Conservation (phyloP, 2,888 invertebrate genomes). For the Acleris laterana region DNA sequence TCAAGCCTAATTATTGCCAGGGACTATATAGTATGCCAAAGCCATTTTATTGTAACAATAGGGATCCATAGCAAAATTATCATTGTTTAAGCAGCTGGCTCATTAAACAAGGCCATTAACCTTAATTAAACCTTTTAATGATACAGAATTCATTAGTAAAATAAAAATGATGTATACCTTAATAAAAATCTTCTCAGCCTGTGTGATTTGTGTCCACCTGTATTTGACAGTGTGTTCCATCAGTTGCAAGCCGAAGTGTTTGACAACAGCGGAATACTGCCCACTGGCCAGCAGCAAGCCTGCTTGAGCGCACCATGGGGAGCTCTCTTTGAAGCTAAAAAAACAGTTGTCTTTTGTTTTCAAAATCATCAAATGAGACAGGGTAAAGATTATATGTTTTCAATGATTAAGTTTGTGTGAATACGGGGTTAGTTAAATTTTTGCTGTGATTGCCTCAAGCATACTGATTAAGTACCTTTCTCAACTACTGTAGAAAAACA, state of each 20-base stretch:
- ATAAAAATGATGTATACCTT: conserved; percentile 82
- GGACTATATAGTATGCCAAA: no score
- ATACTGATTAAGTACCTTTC: no score
- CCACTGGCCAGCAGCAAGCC: conserved; percentile 92
- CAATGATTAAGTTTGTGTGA: no score
- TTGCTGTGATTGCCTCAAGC: no score
- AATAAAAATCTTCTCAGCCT: conserved; percentile 94
- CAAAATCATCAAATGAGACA: no score
- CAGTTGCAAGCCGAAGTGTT: conserved; percentile 96
- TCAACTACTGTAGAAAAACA: no score
- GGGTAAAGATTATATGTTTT: no score
- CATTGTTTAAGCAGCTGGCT: conserved; percentile 21
- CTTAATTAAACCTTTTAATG: neutral
- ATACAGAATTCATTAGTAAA: neutral
- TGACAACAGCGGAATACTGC: conserved; percentile 90
- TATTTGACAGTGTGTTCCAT: conserved; percentile 97
- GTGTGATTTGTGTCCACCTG: conserved; percentile 94
- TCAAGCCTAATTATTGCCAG: no score
- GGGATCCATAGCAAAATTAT: neutral
- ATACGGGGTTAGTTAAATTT: no score
- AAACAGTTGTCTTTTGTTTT: neutral
- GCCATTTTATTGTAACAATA: no score
- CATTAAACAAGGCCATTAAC: conserved; percentile 7
- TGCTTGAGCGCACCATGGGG: conserved; percentile 94
- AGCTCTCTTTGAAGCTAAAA: conserved; percentile 91